phyloP scores from a whole-genome alignment of 2,888 invertebrate genomes.

The Drosophila ezoana region DNA sequence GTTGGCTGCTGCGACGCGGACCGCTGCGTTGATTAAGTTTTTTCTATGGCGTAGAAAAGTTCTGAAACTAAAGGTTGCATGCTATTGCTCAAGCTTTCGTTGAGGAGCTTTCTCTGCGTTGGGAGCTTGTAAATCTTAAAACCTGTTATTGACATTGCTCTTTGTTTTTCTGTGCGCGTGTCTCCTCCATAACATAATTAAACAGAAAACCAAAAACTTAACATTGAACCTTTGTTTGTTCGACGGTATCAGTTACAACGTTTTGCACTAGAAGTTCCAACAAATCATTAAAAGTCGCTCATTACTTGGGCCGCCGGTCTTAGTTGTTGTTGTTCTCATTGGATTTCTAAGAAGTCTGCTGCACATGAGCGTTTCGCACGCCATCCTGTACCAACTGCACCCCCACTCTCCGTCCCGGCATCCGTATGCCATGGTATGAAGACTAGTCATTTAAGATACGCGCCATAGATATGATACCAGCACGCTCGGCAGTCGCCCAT shows the following conservation, averaged over 20 bases:
- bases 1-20: conserved; percentile 41
- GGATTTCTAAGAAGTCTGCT: conserved; percentile 34
- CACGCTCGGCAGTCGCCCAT: conserved; percentile 61
- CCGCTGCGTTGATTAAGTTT: conserved; percentile 28
- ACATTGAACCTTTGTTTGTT: conserved; percentile 52
- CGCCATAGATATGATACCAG: conserved; percentile 61
- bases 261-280: conserved; percentile 57
- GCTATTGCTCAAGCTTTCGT: conserved; percentile 33
- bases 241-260: conserved; percentile 49
- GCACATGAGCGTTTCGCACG: conserved; percentile 30
- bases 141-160: conserved; percentile 55
- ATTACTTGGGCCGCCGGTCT: conserved; percentile 45
- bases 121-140: conserved; percentile 23
- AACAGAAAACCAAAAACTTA: conserved; percentile 35
- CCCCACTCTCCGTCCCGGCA: conserved; percentile 16
- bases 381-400: conserved; percentile 28
- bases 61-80: conserved; percentile 55
- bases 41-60: conserved; percentile 47
- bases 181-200: conserved; percentile 52
- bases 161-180: conserved; percentile 9
- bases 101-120: conserved; percentile 58
- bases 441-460: conserved; percentile 55
- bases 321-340: conserved; percentile 12
- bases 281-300: conserved; percentile 63
- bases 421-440: conserved; percentile 49